phyloP scores from a whole-genome alignment of 2,888 invertebrate species.

The Gisinianus flammeolus region DNA sequence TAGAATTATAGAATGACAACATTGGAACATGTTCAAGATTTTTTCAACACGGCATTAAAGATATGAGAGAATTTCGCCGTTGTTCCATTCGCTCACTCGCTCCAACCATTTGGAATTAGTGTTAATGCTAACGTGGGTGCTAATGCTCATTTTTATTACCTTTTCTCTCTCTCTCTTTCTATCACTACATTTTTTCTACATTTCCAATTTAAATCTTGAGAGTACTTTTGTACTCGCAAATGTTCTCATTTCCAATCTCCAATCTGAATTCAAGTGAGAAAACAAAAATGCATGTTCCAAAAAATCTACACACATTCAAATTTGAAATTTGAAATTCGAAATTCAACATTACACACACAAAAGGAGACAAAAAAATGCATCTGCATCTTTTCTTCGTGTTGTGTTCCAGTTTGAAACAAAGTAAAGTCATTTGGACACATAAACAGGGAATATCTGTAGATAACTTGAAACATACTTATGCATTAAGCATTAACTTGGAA shows the following conservation, averaged over 20 bases:
- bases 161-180: too few species aligned
- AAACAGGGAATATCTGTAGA: too few species aligned
- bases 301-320: background rate
- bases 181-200: background rate
- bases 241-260: background rate
- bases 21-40: background rate
- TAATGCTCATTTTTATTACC: slow-evolving; percentile 15
- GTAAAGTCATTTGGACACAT: too few species aligned
- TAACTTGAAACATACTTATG: too few species aligned
- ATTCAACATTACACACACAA: too few species aligned
- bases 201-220: too few species aligned
- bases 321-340: too few species aligned
- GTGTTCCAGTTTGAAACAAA: too few species aligned
- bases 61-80: background rate
- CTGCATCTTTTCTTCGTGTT: too few species aligned
- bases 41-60: background rate
- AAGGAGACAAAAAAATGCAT: too few species aligned
- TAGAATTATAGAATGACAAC: background rate
- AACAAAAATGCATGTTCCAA: background rate
- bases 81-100: background rate
- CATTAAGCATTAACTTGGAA: too few species aligned
- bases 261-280: too few species aligned
- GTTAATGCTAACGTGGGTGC: slow-evolving; percentile 8
- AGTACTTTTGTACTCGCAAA: background rate
- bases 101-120: background rate